Base-by-base conservation (phyloP, 2,797 vertebrate species). In the Trachurus trachurus region DNA sequence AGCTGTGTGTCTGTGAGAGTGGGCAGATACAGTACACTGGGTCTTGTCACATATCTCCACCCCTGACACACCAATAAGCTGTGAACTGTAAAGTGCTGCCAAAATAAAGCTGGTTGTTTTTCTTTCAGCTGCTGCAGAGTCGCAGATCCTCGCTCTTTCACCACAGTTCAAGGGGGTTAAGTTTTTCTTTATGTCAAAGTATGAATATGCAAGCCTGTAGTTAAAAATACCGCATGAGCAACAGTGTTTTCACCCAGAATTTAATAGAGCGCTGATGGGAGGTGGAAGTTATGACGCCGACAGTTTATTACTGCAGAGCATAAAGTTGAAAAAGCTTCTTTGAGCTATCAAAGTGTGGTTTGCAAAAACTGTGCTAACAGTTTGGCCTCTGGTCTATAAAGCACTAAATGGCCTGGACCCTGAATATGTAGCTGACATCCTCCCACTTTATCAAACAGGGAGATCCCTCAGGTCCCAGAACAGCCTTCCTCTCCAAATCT, bases 1-100 rank as follows among this genome's bases (percentile, higher is more conserved):
- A 5, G 42, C 60, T 71, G 42, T 45, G 34, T 65, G 64, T 71
- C 60, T 73, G 50, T 76, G 61, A 81, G 56, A 59, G 66, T 34
- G 71, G 64, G 71, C 29, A 61, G 56, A 26, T 49, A 66, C n/a
- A 63, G 19, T 66, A 57, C 40, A 63, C 54, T 40, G 49, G 16
- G 22, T 60, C 45, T 57, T 60, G 57, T 66, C 66, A 53, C 13
- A 52, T 76, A 49, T 58, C 74, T 73, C 67, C 57, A 57, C 56
- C 71, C 56, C 26, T 5, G 1, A 54, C 42, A 40, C 17, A 65
- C 66, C 66, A 63, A 40, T 68, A 66, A 62, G 63, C 47, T 56
- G 67, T 9, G 21, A 26, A 49, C 11, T 50, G 58, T 26, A 65
- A 77, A 57, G 0, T 34, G 8, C 1, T 47, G 57, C 29, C 64